Conservation (phyloP, 2,113 vertebrate genomes). For the Lathamus discolor region DNA sequence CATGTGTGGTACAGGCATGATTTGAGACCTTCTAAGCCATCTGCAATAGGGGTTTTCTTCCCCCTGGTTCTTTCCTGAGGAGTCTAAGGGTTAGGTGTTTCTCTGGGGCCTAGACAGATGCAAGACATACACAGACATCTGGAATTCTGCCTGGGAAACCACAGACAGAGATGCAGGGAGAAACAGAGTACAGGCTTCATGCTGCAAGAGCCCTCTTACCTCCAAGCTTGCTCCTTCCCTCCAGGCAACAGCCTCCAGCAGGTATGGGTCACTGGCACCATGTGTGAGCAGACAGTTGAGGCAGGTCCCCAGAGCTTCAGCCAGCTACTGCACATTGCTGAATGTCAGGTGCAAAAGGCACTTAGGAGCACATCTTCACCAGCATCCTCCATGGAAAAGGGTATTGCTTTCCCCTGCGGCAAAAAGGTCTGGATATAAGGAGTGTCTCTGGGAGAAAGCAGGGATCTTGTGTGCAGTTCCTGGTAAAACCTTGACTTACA, state of each 20-base stretch:
- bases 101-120: not conserved
- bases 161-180: not conserved
- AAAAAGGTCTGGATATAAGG: not conserved
- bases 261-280: not conserved
- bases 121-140: fast-evolving
- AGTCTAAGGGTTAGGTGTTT: not conserved
- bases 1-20: no score
- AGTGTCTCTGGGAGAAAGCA: not conserved
- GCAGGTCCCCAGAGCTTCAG: not conserved
- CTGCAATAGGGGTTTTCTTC: not conserved
- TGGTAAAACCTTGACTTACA: not conserved
- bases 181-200: not conserved
- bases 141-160: not conserved
- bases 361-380: not conserved
- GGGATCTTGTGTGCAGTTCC: not conserved
- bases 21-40: not conserved
- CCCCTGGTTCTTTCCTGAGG: not conserved
- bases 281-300: not conserved
- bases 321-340: not conserved
- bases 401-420: not conserved
- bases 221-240: not conserved
- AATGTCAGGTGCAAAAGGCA: fast-evolving
- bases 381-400: not conserved
- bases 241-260: not conserved
- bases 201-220: not conserved